phyloP scores from a whole-genome alignment of 2,113 vertebrate species.

The Arvicanthis niloticus region DNA sequence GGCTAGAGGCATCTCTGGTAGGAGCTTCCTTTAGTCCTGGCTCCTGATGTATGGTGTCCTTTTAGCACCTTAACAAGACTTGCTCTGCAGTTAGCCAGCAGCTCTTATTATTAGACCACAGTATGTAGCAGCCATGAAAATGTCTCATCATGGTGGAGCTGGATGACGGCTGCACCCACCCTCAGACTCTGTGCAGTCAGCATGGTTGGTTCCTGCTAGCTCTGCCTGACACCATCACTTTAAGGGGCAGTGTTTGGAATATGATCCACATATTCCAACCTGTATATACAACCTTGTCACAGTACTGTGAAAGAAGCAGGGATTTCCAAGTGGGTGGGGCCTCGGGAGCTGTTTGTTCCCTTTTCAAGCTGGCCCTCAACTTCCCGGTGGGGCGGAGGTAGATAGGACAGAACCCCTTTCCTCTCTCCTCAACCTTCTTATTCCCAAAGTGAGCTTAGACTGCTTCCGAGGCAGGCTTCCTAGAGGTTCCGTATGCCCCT shows the following conservation, averaged over 20 bases:
- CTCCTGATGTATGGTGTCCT: not conserved
- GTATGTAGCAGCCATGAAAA: rapidly evolving
- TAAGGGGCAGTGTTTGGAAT: not conserved
- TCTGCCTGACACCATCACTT: not conserved
- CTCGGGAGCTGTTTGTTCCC: not conserved
- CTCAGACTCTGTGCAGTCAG: not conserved
- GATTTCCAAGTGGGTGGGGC: not conserved
- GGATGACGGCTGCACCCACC: not conserved
- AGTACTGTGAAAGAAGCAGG: not conserved
- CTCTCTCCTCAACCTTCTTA: not conserved
- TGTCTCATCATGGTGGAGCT: not conserved
- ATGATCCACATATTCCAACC: not conserved
- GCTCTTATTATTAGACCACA: not conserved
- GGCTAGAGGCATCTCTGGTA: not conserved
- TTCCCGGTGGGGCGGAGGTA: not conserved
- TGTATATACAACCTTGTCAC: not conserved
- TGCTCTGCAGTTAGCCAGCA: no score
- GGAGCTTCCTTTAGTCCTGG: not conserved
- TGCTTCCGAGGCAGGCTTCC: not conserved
- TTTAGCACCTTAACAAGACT: not conserved
- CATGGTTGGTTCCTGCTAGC: rapidly evolving
- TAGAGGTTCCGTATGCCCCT: not conserved
- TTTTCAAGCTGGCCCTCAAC: not conserved
- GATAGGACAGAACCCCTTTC: not conserved
- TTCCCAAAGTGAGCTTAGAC: not conserved